Percentiles rank a stretch among this genome's conserved stretches.
Conservation (phyloP, 2,113 vertebrate genomes). For the Naja naja region DNA sequence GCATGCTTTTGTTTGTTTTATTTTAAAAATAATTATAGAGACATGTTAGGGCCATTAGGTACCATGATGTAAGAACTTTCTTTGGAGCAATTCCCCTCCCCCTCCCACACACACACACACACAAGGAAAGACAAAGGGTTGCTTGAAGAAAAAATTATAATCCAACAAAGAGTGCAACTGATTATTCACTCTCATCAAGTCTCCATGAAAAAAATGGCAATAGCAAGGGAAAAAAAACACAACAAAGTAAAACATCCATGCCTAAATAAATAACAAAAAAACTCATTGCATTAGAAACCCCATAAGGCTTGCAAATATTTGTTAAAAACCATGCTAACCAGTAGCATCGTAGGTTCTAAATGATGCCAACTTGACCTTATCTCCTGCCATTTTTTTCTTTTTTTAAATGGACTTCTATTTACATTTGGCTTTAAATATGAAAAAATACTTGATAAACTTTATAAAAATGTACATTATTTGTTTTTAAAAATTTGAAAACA, state of each 20-base stretch:
- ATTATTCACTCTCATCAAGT: constrained; percentile 57
- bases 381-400: constrained; percentile 58
- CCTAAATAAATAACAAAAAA: constrained; percentile 78
- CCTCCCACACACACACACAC: constrained; percentile 16
- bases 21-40: neutral
- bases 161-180: constrained; percentile 42
- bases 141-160: constrained; percentile 38
- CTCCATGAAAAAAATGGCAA: constrained; percentile 55
- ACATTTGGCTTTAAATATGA: constrained; percentile 89
- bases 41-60: constrained; percentile 30
- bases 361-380: constrained; percentile 63
- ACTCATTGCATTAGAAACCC: constrained; percentile 68
- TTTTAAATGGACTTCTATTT: constrained; percentile 81
- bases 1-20: neutral
- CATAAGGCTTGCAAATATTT: constrained; percentile 73
- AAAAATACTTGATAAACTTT: constrained; percentile 82
- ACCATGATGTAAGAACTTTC: constrained; percentile 35
- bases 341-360: constrained; percentile 75
- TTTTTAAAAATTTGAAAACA: constrained; percentile 64
- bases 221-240: constrained; percentile 57
- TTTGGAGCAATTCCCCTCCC: constrained; percentile 52
- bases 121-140: constrained; percentile 44
- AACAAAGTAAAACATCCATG: constrained; percentile 73
- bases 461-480: constrained; percentile 78
- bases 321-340: constrained; percentile 78